Evolutionary conservation across 1,140 invertebrate species (phyloP), one percentile per base, ranked within the genome.

Genomic region (Hesperophylax magnus): DNA sequence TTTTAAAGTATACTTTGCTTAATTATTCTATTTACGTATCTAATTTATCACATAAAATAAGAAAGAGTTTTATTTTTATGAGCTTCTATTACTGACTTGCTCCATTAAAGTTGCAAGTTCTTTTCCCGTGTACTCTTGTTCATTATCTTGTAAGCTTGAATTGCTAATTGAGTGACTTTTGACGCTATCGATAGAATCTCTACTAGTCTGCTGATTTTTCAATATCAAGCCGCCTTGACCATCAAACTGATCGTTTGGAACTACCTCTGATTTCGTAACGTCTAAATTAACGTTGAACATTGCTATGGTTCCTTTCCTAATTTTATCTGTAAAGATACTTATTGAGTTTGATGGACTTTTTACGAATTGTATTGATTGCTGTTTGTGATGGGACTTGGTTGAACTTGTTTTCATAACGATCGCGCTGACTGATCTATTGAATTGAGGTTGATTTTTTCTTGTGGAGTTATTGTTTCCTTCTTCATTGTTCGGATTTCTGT

Each of bases 111-210:
- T 91, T 1, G 92, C 91, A 61, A 94, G 85, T 86, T 95, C 94
- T 39, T 91, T 87, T 18, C 92, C 92, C 2, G 89, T 92, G 79
- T 93, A 92, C 82, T 95, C 94, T 17, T 91, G 91, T 78, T 93
- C 92, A 69, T 93, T 85, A 85, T 95, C 93, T 77, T 94, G 92
- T 2, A 95, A 88, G 85, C 93, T 94, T 7, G 93, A 94, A 87
- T 94, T 94, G 83, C 93, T 94, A 72, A 95, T 94, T 34, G 87
- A 22, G 87, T 88, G n/a, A 86, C 89, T 24, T 84, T 83, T 65
- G 2, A 78, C 39, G 54, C 87, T 88, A 77, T 89, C 88, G 1
- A 86, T 86, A 3, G 84, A 85, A 54, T 63, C 39, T 53, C 60
- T 78, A 2, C 71, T 27, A 7, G 54, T 60, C 20, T 24, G 31